These are phyloP conservation scores for Atrina japonica DNA, from an alignment of 2,888 invertebrate species.

Conservation along the genomic window DNA sequence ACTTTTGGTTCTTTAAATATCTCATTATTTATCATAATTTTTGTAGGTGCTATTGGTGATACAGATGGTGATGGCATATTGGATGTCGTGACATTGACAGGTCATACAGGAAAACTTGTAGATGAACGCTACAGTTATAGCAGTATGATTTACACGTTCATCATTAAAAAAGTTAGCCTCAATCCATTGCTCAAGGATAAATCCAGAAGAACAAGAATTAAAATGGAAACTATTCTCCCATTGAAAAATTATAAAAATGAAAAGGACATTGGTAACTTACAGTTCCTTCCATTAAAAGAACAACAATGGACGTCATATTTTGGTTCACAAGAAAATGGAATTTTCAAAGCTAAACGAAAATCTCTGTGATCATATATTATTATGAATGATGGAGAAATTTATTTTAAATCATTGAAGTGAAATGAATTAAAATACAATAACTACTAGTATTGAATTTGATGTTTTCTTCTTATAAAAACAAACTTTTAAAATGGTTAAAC, in stretches of 20 bases:
- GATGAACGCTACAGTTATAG: conserved; percentile 36
- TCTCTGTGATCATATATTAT: no score
- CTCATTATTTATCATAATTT: neutral
- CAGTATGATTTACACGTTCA: conserved; percentile 10
- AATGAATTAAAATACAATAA: no score
- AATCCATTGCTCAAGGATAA: conserved; percentile 9
- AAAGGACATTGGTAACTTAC: conserved; percentile 15
- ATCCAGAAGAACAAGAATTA: neutral
- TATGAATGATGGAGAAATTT: no score
- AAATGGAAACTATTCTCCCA: conserved; percentile 5
- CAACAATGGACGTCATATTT: conserved; percentile 37
- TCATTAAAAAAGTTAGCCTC: conserved; percentile 30
- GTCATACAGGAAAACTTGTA: conserved; percentile 21
- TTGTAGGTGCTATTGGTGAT: conserved; percentile 40
- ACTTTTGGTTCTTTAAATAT: neutral
- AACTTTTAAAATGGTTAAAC: no score
- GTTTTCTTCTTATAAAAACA: no score
- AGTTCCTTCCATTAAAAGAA: conserved; percentile 21
- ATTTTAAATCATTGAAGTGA: no score
- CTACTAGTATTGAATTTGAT: no score
- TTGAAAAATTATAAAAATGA: conserved; percentile 6
- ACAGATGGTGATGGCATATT: conserved; percentile 35
- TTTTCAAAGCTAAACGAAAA: conserved; percentile 15
- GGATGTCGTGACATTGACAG: conserved; percentile 27
- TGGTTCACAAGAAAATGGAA: conserved; percentile 26